These are phyloP conservation scores for Brachionus koreanus DNA, from an alignment of 1,140 invertebrate genomes.

Conservation along the genomic window DNA sequence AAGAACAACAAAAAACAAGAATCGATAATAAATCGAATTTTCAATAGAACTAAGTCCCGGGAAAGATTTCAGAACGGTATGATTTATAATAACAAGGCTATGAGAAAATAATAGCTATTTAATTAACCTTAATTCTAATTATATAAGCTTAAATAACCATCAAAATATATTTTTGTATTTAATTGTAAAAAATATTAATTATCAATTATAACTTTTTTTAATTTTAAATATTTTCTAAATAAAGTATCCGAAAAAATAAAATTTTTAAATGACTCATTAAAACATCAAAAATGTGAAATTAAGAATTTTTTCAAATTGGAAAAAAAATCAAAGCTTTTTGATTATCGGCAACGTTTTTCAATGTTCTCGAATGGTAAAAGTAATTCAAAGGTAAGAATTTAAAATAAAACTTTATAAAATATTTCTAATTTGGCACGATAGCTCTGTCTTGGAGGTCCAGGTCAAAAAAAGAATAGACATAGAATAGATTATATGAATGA, in stretches of 20 bases:
- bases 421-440: no score
- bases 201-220: not conserved
- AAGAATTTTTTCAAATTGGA: not conserved
- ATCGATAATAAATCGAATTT: constrained; percentile 16
- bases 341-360: not conserved
- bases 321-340: not conserved
- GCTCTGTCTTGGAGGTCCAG: no score
- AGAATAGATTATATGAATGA: no score
- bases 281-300: not conserved
- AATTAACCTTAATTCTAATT: not conserved
- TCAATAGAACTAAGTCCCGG: not conserved
- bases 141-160: not conserved
- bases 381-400: not conserved
- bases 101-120: not conserved
- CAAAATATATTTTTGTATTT: not conserved
- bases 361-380: not conserved
- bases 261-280: constrained; percentile 20
- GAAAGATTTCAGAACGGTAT: constrained; percentile 24
- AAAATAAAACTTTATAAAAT: no score
- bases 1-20: not conserved
- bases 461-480: no score
- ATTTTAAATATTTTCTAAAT: not conserved
- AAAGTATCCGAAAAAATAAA: constrained; percentile 31
- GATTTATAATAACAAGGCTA: not conserved
- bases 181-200: not conserved